Conservation (phyloP, 2,113 vertebrate genomes). For the Chloebia gouldiae region DNA sequence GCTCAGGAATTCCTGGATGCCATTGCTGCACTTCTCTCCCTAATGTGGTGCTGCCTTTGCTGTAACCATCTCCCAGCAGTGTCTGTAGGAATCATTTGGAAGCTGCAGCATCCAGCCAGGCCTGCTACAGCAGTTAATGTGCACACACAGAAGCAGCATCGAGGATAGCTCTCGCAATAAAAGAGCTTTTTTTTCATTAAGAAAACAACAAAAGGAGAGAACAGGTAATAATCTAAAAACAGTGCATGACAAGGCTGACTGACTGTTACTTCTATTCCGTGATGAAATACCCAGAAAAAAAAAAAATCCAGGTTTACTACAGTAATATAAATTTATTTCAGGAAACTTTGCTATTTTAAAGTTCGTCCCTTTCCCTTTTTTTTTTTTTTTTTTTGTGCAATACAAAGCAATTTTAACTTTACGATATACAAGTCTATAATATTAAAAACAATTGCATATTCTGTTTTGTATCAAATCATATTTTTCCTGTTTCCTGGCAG, state of each 20-base stretch:
- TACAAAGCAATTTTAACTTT: neutral
- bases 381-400: neutral
- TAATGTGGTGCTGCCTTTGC: neutral
- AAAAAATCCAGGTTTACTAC: neutral
- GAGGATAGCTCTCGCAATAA: neutral
- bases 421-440: neutral
- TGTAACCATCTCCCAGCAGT: neutral
- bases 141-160: neutral
- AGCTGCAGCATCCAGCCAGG: neutral
- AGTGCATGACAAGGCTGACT: neutral
- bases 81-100: neutral
- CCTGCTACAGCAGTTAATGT: neutral
- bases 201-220: neutral
- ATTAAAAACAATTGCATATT: neutral
- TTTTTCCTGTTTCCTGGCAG: neutral
- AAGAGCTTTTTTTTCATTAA: neutral
- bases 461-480: neutral
- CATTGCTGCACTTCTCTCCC: neutral
- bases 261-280: neutral
- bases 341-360: neutral
- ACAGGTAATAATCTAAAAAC: neutral
- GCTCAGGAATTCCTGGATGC: neutral
- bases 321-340: neutral
- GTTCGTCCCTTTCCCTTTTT: neutral
- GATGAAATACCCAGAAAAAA: neutral